These are phyloP conservation scores for Stigmatopora argus DNA, from an alignment of 2,113 vertebrate species.

Conservation along the genomic window DNA sequence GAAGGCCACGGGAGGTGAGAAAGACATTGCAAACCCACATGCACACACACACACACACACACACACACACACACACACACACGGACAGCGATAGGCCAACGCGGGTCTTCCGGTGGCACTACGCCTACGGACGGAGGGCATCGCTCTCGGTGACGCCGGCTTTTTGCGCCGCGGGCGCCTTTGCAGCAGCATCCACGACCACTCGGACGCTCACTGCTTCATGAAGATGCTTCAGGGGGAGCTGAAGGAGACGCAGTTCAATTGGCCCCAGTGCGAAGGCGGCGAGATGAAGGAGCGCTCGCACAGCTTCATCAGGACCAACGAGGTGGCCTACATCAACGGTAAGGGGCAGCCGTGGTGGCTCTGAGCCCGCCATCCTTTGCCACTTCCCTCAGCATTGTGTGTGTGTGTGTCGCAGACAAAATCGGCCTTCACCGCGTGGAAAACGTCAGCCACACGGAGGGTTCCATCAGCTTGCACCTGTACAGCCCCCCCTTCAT, in stretches of 20 bases:
- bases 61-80: no score
- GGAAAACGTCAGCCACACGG: conserved; percentile 94
- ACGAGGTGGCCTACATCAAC: conserved; percentile 92
- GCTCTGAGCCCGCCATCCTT: no score
- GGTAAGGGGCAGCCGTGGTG: no score
- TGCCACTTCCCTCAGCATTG: no score
- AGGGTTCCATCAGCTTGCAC: conserved; percentile 85
- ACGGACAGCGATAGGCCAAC: no score
- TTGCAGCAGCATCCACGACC: conserved; percentile 95
- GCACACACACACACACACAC: no score
- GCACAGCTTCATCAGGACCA: conserved; percentile 81
- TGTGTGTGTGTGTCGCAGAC: conserved; percentile 67
- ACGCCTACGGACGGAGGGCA: no score
- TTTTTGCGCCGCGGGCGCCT: not conserved
- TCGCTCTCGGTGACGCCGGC: no score
- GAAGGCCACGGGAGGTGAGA: conserved; percentile 96
- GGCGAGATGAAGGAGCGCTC: conserved; percentile 81
- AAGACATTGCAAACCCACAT: no score
- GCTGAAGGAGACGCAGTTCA: conserved; percentile 90
- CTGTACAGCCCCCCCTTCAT: conserved; percentile 92
- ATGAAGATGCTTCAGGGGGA: conserved; percentile 95
- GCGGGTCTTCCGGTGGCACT: no score
- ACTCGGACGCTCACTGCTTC: conserved; percentile 95
- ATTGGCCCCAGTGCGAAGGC: conserved; percentile 81
- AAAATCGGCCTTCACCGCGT: conserved; percentile 92